Conservation (phyloP, 2,113 vertebrate species). For the Pithys albifrons region DNA sequence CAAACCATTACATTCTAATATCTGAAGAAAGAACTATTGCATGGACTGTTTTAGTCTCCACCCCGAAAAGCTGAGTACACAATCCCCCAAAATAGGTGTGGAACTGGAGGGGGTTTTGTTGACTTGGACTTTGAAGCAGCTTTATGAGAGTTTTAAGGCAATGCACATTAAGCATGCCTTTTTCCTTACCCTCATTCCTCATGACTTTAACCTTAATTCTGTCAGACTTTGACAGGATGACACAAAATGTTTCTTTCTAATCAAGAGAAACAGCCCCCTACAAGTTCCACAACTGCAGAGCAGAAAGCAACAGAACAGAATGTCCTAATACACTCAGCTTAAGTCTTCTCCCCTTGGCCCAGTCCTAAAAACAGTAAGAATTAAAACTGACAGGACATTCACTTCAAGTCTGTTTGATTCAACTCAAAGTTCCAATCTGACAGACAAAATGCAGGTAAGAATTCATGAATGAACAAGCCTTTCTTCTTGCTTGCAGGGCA, state of each 20-base stretch:
- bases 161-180: neutral
- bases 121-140: neutral
- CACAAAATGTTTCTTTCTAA: neutral
- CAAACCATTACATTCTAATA: too few relatives aligned
- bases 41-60: neutral
- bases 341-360: neutral
- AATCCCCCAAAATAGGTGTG: neutral
- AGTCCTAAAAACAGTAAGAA: neutral
- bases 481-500: neutral
- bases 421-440: neutral
- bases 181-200: neutral
- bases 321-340: neutral
- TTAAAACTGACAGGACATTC: neutral
- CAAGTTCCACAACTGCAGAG: neutral
- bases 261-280: neutral
- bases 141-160: neutral
- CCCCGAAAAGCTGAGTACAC: neutral
- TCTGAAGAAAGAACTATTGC: neutral
- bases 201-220: neutral
- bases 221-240: neutral
- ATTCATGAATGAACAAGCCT: neutral
- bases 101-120: neutral
- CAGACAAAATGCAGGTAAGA: neutral
- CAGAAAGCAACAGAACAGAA: neutral
- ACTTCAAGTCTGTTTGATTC: neutral